Evolutionary conservation across 2,797 vertebrate species (phyloP).

Genomic region (Squalus acanthias): DNA sequence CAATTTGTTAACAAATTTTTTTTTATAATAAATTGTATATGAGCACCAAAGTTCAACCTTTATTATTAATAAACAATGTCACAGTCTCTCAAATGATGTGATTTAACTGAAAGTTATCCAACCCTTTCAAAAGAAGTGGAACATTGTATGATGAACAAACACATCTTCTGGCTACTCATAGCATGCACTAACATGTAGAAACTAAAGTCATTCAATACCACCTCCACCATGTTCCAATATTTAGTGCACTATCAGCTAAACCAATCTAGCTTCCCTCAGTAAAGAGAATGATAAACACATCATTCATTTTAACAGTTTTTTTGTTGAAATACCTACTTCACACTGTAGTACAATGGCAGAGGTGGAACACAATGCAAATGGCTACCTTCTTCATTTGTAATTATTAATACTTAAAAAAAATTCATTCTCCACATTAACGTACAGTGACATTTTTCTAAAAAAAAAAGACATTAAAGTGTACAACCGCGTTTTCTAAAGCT

Average conservation of each 20-base stretch:
- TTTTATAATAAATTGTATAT: neutral
- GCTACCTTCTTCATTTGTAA: conserved; percentile 16
- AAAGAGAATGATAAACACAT: conserved; percentile 10
- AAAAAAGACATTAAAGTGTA: conserved; percentile 26
- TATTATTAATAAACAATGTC: neutral
- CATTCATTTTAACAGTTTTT: neutral
- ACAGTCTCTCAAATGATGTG: neutral
- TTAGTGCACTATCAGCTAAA: neutral
- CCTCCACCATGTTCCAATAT: conserved; percentile 4
- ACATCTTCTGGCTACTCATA: neutral
- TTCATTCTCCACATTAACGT: conserved; percentile 13
- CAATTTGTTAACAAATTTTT: conserved; percentile 13
- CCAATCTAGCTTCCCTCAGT: neutral
- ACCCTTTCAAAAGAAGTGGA: neutral
- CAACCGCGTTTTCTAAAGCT: conserved; percentile 20
- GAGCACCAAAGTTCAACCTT: conserved; percentile 5
- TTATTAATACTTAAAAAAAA: conserved; percentile 19
- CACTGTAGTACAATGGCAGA: neutral
- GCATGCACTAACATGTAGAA: conserved; percentile 17
- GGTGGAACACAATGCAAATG: neutral
- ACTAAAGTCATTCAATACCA: neutral
- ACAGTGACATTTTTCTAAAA: conserved; percentile 23
- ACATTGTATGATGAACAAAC: conserved; percentile 26
- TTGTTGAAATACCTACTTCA: neutral
- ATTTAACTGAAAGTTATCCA: conserved; percentile 2